Evolutionary conservation across 2,797 vertebrate genomes (phyloP), one percentile per base, ranked within the genome.

Genomic region (Rhynchonycteris naso): DNA sequence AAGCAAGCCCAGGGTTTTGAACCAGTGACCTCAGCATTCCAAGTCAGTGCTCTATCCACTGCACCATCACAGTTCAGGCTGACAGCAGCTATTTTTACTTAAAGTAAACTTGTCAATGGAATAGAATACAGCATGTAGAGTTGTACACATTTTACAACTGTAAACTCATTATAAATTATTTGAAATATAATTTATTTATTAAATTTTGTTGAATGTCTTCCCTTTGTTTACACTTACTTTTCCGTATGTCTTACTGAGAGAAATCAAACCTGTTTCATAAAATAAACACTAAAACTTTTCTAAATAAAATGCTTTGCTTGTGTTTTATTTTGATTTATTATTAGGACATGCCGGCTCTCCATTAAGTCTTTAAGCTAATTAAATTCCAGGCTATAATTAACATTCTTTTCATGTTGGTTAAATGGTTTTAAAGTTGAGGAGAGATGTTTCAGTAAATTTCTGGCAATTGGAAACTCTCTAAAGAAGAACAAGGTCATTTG

Each of bases 401-500:
- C 24, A 65, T 47, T 50, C 65, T 94, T 89, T 16, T 95, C 81
- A 96, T 65, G 43, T 86, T 10, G 50, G 38, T 96, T 89, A 96
- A 63, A 56, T 68, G 54, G 4, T 94, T 88, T 95, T 86, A 52
- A 89, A 72, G 85, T 92, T 47, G 15, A 75, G 93, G 35, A 56
- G 4, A 78, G 50, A 52, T 88, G 91, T 86, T 85, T 54, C 92
- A 92, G 82, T 88, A 93, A 95, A 91, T 0, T 0, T 72, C 50
- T 96, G 81, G 52, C 15, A 91, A 76, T 18, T 52, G 28, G 93
- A 66, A 96, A 97, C 91, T 78, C 56, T 97, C 78, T 90, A 56
- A 61, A 85, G 30, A 96, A 30, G 43, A 91, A 54, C 50, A 10
- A 16, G 14, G 91, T 94, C 76, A 75, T 84, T 93, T 88, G 88